Base-by-base conservation (phyloP, 2,113 vertebrate genomes). In the Hoplias malabaricus region DNA sequence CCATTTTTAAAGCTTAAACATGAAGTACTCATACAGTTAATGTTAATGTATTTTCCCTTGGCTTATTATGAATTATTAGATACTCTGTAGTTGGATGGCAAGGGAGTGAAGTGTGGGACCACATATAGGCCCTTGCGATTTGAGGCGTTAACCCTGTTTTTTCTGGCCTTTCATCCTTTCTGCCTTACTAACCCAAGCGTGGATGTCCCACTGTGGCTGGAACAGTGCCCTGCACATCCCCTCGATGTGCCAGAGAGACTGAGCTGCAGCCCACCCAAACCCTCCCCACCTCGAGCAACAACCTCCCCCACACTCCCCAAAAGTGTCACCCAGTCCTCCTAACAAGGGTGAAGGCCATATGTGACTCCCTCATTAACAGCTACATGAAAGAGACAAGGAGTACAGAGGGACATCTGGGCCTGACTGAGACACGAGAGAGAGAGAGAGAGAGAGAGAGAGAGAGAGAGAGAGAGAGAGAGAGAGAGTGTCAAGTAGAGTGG, bases 311-410 rank as follows among this genome's bases (percentile, higher is more conserved):
- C 61, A 63, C 77, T 62, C 62, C 63, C 54, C 69, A 62, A 83
- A 83, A 80, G 82, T 83, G 82, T 83, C 78, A 80, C 82, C 78
- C 80, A 82, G 72, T 79, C 73, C 73, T 71, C 80, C 83, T 84
- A 84, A 84, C 83, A 84, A 84, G 83, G 80, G 80, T 80, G 83
- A 79, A 79, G 77, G 73, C 83, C 83, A 84, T 84, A 84, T 84
- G 83, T 79, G 83, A 82, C 73, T 82, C 80, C 74, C 83, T 84
- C 83, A 84, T 84, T 84, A 84, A 80, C 80, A 56, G 74, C 77
- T 82, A 84, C 83, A 84, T 84, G 80, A 84, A 84, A 84, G 83
- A 82, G 73, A 73, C 80, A 77, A 79, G 80, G 43, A 84, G 77
- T 76, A 84, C 77, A 82, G 77, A 82, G 63, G 83, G 80, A 84